These are phyloP conservation scores for Ichneumoninae sp. DNA, from an alignment of 2,888 invertebrate species.

Conservation along the genomic window DNA sequence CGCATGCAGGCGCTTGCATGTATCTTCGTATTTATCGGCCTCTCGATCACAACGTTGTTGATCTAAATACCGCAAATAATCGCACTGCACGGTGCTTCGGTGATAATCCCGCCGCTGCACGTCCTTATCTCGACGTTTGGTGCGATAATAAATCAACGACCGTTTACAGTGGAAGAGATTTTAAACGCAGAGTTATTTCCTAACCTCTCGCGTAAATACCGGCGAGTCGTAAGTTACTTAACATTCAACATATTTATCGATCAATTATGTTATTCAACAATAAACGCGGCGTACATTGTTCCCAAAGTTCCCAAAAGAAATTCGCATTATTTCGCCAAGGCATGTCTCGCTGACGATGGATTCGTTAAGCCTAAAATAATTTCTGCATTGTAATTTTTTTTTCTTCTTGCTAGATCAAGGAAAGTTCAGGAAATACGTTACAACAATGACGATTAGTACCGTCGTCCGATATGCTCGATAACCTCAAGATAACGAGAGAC, in stretches of 20 bases:
- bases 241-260: neutral
- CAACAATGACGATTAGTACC: neutral
- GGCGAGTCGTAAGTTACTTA: neutral
- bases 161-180: neutral
- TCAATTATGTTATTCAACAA: neutral
- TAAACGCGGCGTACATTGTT: neutral
- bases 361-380: too few relatives aligned
- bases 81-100: neutral
- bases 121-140: neutral
- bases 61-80: neutral
- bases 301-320: neutral
- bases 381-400: neutral
- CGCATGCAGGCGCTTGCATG: neutral
- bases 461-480: slow-evolving; percentile 29
- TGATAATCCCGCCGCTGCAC: neutral
- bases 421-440: neutral
- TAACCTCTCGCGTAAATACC: neutral
- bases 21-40: neutral
- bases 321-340: neutral
- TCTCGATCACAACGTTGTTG: neutral
- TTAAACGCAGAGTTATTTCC: neutral
- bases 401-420: neutral
- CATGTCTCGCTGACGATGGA: neutral
- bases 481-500: slow-evolving; percentile 50
- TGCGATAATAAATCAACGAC: neutral